phyloP scores from a whole-genome alignment of 1,140 invertebrate genomes.

The Venturia canescens region DNA sequence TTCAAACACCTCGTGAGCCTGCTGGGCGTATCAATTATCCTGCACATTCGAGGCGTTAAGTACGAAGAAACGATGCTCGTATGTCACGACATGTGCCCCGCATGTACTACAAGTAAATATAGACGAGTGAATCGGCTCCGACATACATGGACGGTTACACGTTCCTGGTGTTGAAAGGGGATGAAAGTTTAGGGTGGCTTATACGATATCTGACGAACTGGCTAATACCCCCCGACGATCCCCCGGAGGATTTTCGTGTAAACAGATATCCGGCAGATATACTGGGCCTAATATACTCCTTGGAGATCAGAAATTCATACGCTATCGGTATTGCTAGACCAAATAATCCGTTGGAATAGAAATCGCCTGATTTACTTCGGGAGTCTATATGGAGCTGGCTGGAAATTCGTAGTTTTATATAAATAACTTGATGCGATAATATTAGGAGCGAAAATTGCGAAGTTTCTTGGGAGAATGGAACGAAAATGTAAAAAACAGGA shows the following conservation, averaged over 20 bases:
- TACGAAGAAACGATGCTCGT: slow-evolving; percentile 41
- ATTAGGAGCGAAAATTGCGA: no score
- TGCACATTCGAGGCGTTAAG: slow-evolving; percentile 33
- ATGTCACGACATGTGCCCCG: slow-evolving; percentile 33
- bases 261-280: slow-evolving; percentile 7
- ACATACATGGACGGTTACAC: background rate
- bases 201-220: slow-evolving; percentile 46
- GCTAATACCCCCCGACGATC: slow-evolving; percentile 34
- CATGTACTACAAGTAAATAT: background rate
- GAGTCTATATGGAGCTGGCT: no score
- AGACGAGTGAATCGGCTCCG: background rate
- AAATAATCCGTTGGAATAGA: background rate
- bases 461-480: no score
- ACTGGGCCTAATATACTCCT: background rate
- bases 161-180: slow-evolving; percentile 42
- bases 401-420: no score
- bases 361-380: no score
- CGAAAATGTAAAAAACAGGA: no score
- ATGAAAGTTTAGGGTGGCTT: slow-evolving; percentile 40
- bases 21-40: slow-evolving; percentile 40
- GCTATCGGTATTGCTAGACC: slow-evolving; percentile 12
- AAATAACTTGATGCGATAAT: no score
- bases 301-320: slow-evolving; percentile 8
- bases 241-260: slow-evolving; percentile 21
- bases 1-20: background rate